These are phyloP conservation scores for Volucella zonaria DNA, from an alignment of 2,888 invertebrate genomes.

Conservation along the genomic window DNA sequence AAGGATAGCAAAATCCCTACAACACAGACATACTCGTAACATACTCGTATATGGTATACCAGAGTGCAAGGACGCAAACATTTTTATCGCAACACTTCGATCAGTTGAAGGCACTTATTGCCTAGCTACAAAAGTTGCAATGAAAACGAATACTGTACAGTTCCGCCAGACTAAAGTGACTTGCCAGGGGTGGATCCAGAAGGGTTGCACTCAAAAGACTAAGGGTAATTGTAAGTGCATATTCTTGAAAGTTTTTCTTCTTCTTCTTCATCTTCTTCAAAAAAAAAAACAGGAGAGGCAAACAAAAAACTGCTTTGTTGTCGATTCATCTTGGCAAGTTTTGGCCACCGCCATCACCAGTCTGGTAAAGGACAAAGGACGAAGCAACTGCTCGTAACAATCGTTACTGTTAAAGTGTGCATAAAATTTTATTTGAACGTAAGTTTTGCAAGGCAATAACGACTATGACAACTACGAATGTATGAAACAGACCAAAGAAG, in stretches of 20 bases:
- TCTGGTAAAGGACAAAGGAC: background rate
- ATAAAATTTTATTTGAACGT: conserved; percentile 68
- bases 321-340: conserved; percentile 45
- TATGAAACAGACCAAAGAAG: background rate
- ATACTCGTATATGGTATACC: no score
- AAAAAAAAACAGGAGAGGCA: no score
- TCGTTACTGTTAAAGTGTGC: conserved; percentile 54
- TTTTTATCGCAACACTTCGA: conserved; percentile 67
- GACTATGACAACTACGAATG: conserved; percentile 35
- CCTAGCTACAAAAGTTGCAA: conserved; percentile 51
- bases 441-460: conserved; percentile 58
- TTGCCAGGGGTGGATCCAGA: background rate
- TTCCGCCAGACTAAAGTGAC: conserved; percentile 1
- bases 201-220: background rate
- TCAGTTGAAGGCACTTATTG: conserved; percentile 65
- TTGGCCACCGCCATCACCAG: conserved; percentile 7
- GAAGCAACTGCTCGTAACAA: conserved; percentile 6
- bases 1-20: conserved; percentile 23
- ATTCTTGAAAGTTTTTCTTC: conserved; percentile 44
- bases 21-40: conserved; percentile 26
- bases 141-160: conserved; percentile 34
- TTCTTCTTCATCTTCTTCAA: no score
- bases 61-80: conserved; percentile 41
- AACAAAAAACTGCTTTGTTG: conserved; percentile 37
- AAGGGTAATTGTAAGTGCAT: conserved; percentile 33